These are phyloP conservation scores for Rapana venosa DNA, from an alignment of 2,888 invertebrate species.

Conservation along the genomic window DNA sequence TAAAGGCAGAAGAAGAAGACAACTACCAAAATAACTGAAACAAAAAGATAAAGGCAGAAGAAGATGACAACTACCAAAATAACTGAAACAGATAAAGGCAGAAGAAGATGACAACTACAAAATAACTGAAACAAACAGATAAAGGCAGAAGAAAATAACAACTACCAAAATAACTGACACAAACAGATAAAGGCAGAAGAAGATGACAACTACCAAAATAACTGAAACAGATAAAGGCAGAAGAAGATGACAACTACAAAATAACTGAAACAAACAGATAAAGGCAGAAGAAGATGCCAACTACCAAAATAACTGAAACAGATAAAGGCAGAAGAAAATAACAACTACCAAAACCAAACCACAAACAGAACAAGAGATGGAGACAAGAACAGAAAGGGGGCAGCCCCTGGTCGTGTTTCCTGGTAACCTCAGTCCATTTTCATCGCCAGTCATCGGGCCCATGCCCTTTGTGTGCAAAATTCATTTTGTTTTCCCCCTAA, in stretches of 20 bases:
- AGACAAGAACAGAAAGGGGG: neutral
- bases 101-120: too few relatives aligned
- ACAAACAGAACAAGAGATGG: neutral
- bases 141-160: too few relatives aligned
- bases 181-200: neutral
- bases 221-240: neutral
- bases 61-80: too few relatives aligned
- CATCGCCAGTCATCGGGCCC: conserved; percentile 23
- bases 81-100: too few relatives aligned
- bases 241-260: neutral
- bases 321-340: neutral
- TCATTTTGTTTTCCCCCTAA: neutral
- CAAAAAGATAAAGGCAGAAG: neutral
- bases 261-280: neutral
- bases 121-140: too few relatives aligned
- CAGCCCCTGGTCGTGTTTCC: conserved; percentile 31
- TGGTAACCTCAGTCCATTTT: conserved; percentile 36
- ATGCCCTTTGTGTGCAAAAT: conserved; percentile 19
- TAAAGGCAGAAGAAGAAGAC: neutral
- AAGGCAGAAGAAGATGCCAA: neutral
- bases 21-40: neutral
- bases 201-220: neutral
- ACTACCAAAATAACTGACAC: neutral
- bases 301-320: neutral
- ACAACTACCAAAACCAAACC: neutral